These are phyloP conservation scores for Pangasianodon gigas DNA, from an alignment of 2,113 vertebrate species.

Conservation along the genomic window DNA sequence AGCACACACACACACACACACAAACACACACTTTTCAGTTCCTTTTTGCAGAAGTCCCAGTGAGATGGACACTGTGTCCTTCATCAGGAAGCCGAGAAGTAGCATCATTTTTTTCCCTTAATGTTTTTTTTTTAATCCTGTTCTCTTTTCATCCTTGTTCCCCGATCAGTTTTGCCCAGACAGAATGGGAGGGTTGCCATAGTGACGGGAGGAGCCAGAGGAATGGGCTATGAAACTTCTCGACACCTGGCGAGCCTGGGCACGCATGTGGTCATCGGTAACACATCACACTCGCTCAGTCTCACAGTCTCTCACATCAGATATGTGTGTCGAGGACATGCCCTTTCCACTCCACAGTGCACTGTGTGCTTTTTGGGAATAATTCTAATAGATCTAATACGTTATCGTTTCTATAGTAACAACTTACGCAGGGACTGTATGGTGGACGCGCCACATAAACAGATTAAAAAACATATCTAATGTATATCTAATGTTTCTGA, in stretches of 20 bases:
- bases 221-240: slow-evolving; percentile 85
- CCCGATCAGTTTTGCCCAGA: slow-evolving; percentile 75
- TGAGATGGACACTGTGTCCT: slow-evolving; percentile 14
- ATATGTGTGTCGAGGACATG: not conserved
- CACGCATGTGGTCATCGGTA: slow-evolving; percentile 92
- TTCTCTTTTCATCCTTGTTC: slow-evolving; percentile 54
- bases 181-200: slow-evolving; percentile 87
- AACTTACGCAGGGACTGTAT: not conserved
- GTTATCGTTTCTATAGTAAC: not conserved
- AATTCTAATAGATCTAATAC: not conserved
- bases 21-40: not conserved
- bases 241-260: slow-evolving; percentile 83
- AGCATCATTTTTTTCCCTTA: slow-evolving; percentile 8
- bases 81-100: not conserved
- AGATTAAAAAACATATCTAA: not conserved
- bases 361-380: not conserved
- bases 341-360: not conserved
- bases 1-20: slow-evolving; percentile 9
- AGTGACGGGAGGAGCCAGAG: slow-evolving; percentile 87
- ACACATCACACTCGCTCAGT: slow-evolving; percentile 15
- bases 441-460: not conserved
- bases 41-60: slow-evolving; percentile 12
- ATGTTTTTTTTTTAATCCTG: slow-evolving; percentile 40
- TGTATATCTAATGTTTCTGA: no score
- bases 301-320: slow-evolving; percentile 6